These are phyloP conservation scores for Monochamus alternatus DNA, from an alignment of 2,888 invertebrate genomes.

Conservation along the genomic window DNA sequence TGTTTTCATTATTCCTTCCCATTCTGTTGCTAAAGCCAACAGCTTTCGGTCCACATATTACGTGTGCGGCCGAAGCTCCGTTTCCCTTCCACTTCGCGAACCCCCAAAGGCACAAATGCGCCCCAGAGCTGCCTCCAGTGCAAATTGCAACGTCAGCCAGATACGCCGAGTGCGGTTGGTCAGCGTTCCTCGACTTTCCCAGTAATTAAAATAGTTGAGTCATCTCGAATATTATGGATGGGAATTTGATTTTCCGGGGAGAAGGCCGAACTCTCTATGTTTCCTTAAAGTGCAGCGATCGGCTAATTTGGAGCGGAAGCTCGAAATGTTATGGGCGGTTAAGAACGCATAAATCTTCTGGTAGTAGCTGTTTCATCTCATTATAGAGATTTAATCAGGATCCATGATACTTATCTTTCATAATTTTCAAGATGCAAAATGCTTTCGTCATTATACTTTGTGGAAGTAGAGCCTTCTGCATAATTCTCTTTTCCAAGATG, in stretches of 20 bases:
- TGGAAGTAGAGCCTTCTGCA: too few relatives aligned
- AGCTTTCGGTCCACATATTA: background rate
- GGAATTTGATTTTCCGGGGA: background rate
- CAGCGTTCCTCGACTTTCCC: conserved; percentile 22
- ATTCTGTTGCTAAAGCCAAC: background rate
- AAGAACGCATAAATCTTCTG: too few relatives aligned
- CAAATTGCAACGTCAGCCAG: conserved; percentile 31
- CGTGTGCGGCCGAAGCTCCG: background rate
- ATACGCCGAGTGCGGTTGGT: conserved; percentile 10
- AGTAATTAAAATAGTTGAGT: conserved; percentile 32
- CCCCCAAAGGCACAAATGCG: conserved; percentile 30
- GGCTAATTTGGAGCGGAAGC: background rate
- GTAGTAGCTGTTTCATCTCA: too few relatives aligned
- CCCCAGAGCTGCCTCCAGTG: conserved; percentile 1
- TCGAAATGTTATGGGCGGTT: too few relatives aligned
- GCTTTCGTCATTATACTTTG: too few relatives aligned
- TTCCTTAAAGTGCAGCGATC: background rate
- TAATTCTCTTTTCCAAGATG: too few relatives aligned
- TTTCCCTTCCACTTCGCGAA: conserved; percentile 12
- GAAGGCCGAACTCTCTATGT: background rate
- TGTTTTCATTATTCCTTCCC: background rate
- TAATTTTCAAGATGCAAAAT: too few relatives aligned
- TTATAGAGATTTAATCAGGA: too few relatives aligned
- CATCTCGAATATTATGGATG: conserved; percentile 4
- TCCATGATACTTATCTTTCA: too few relatives aligned